A percentile compares a stretch with the other conserved stretches of the same genome.
These are phyloP conservation scores for Anas capensis DNA, from an alignment of 2,797 vertebrate genomes.

Conservation along the genomic window DNA sequence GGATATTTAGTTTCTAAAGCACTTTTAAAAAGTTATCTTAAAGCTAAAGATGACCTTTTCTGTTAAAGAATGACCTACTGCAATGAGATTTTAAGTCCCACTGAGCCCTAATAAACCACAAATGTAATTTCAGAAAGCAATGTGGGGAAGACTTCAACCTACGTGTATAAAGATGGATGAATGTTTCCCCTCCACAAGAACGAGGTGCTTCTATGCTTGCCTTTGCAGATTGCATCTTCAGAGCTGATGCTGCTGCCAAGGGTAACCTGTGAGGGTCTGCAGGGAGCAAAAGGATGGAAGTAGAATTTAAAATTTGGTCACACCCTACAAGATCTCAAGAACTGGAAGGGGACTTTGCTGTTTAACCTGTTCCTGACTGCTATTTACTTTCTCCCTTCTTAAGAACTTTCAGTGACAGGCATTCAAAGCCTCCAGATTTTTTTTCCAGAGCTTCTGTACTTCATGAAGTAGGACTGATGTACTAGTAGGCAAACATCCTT, in stretches of 20 bases:
- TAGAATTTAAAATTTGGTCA: background rate
- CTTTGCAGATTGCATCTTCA: background rate
- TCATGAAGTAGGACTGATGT: background rate
- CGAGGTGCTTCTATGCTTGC: background rate
- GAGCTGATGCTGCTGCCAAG: background rate
- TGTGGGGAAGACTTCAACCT: background rate
- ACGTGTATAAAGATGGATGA: background rate
- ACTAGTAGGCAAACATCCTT: background rate
- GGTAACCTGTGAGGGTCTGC: background rate
- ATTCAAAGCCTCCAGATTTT: background rate
- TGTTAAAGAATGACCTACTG: background rate
- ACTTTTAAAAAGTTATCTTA: background rate
- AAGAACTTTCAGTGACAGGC: background rate
- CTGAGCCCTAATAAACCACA: background rate
- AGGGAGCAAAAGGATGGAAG: background rate
- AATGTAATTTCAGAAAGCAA: background rate
- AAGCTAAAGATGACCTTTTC: background rate
- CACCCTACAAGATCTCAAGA: background rate
- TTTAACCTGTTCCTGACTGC: background rate
- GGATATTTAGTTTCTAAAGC: background rate
- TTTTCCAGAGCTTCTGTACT: background rate
- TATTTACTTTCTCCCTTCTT: background rate
- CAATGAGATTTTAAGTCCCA: background rate
- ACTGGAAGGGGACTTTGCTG: background rate
- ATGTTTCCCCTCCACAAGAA: background rate